phyloP scores from a whole-genome alignment of 2,888 invertebrate genomes.

The Microctonus hyperodae region DNA sequence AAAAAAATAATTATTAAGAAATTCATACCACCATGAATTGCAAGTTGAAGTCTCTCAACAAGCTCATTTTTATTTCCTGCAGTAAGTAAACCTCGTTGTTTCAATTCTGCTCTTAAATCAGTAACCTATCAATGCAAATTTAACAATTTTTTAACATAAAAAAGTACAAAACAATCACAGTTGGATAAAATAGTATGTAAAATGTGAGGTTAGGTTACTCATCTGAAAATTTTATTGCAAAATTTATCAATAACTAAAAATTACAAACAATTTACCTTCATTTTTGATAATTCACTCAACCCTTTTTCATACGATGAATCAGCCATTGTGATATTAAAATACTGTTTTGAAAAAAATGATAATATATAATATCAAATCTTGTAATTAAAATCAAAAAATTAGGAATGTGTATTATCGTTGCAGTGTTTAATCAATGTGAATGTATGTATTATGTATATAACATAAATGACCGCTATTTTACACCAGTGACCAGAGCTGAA shows the following conservation, averaged over 20 bases:
- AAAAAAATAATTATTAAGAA: slow-evolving; percentile 7
- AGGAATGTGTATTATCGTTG: not conserved
- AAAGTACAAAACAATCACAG: not conserved
- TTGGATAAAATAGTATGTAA: not conserved
- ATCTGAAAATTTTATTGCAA: not conserved
- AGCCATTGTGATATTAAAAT: slow-evolving; percentile 49
- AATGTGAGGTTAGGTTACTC: slow-evolving; percentile 39
- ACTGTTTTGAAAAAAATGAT: not conserved
- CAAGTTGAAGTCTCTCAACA: slow-evolving; percentile 76
- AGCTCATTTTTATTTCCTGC: slow-evolving; percentile 85
- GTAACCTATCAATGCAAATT: slow-evolving; percentile 73
- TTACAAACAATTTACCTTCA: slow-evolving; percentile 52
- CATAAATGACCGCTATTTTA: slow-evolving; percentile 1
- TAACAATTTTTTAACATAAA: not conserved
- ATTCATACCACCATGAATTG: slow-evolving; percentile 63
- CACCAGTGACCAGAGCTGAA: not conserved
- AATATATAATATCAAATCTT: not conserved
- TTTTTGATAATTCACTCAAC: slow-evolving; percentile 58
- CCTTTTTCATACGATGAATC: slow-evolving; percentile 61
- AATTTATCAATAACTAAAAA: not conserved
- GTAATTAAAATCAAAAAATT: not conserved
- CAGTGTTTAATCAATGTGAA: too few species aligned
- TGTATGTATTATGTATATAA: not conserved
- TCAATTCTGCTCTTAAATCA: slow-evolving; percentile 83
- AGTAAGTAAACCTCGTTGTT: slow-evolving; percentile 76